Conservation (phyloP, 2,797 vertebrate genomes). For the Mormyrus hasselquistii region DNA sequence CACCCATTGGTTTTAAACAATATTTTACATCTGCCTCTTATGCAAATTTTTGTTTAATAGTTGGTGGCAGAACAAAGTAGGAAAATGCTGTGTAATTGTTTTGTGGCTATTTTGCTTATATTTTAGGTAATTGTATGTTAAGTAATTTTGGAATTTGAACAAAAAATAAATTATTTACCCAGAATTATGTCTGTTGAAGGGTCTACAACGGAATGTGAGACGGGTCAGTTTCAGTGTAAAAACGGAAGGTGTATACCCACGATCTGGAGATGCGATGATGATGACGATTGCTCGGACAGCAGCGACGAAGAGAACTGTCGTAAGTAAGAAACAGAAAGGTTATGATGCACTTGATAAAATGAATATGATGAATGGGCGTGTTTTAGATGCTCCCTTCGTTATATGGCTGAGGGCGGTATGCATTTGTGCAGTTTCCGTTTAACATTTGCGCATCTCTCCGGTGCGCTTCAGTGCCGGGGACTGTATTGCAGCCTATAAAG, state of each 20-base stretch:
- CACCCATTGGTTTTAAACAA: not conserved
- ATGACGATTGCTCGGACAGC: conserved; percentile 94
- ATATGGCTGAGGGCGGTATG: not conserved
- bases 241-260: conserved; percentile 89
- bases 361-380: not conserved
- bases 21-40: not conserved
- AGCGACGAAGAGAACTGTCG: conserved; percentile 93
- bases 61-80: not conserved
- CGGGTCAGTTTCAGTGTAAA: conserved; percentile 88
- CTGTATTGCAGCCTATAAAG: not conserved
- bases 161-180: not conserved
- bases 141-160: not conserved
- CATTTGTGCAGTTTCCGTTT: not conserved
- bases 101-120: not conserved
- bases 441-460: not conserved
- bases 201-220: conserved; percentile 66
- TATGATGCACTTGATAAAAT: not conserved
- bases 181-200: not conserved
- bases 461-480: not conserved
- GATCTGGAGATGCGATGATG: conserved; percentile 93
- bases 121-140: not conserved
- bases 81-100: not conserved
- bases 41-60: not conserved
- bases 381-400: not conserved
- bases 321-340: conserved; percentile 58